A percentile compares a stretch with the other conserved stretches of the same genome.
Evolutionary conservation across 2,113 vertebrate species (phyloP).

Genomic region (Stictonetta naevosa): DNA sequence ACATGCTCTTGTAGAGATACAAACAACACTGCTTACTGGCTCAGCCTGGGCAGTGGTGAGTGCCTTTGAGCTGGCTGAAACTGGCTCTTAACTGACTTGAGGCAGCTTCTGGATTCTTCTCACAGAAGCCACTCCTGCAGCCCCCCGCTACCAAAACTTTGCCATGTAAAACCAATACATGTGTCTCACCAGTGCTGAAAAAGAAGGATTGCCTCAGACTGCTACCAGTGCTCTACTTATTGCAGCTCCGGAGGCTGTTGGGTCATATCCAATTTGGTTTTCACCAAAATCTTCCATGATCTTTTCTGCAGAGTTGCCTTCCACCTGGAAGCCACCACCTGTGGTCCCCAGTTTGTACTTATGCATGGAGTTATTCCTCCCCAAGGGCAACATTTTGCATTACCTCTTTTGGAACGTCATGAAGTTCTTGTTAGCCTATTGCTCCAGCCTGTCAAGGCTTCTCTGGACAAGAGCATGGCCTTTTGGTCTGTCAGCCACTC

Average conservation of each 20-base stretch:
- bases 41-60: too few species aligned
- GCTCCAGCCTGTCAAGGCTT: too few species aligned
- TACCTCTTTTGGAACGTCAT: neutral
- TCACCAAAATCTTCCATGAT: neutral
- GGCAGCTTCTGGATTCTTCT: too few species aligned
- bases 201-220: neutral
- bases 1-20: too few species aligned
- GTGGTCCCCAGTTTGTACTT: fast-evolving
- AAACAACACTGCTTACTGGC: too few species aligned
- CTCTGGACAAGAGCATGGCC: too few species aligned
- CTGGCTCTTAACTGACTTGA: too few species aligned
- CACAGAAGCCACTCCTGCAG: too few species aligned
- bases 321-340: neutral
- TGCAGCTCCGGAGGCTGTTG: neutral
- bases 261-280: neutral
- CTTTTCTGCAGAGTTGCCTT: neutral
- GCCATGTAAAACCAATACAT: too few species aligned
- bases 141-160: too few species aligned
- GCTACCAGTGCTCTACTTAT: neutral
- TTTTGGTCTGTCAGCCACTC: too few species aligned
- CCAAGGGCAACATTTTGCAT: neutral
- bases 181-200: neutral
- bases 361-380: neutral
- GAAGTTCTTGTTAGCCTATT: neutral
- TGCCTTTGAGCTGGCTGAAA: too few species aligned